Evolutionary conservation across 2,888 invertebrate species (phyloP).

Genomic region (Oxytorus armatus): DNA sequence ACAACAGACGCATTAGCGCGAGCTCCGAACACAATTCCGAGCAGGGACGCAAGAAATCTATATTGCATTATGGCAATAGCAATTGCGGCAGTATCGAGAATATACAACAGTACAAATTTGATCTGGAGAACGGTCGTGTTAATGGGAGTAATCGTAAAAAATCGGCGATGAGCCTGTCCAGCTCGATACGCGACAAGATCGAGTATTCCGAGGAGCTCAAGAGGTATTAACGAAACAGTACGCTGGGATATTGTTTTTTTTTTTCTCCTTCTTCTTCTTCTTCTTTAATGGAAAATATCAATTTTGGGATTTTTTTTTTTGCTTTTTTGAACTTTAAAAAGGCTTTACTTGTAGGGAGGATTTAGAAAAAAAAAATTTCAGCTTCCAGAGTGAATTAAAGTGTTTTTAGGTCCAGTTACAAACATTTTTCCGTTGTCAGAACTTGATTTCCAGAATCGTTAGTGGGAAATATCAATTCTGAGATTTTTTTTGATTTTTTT

Average conservation of each 20-base stretch:
- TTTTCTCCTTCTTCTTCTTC: too few relatives aligned
- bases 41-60: constrained; percentile 79
- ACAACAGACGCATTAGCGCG: constrained; percentile 79
- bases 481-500: too few relatives aligned
- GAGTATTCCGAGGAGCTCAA: constrained; percentile 82
- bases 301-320: too few relatives aligned
- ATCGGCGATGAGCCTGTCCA: constrained; percentile 82
- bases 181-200: constrained; percentile 83
- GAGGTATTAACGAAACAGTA: constrained; percentile 68
- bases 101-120: constrained; percentile 80
- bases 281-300: too few relatives aligned
- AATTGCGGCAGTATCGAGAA: constrained; percentile 81
- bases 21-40: constrained; percentile 79
- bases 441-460: too few relatives aligned
- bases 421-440: too few relatives aligned
- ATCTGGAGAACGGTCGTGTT: constrained; percentile 78
- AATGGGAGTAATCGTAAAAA: constrained; percentile 77
- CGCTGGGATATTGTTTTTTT: constrained; percentile 5
- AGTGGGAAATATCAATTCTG: too few relatives aligned
- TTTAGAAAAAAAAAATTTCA: too few relatives aligned
- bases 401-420: too few relatives aligned
- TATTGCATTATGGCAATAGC: constrained; percentile 78
- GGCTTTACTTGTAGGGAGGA: too few relatives aligned
- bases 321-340: too few relatives aligned
- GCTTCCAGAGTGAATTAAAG: too few relatives aligned